Evolutionary conservation across 2,113 vertebrate genomes (phyloP).

Genomic region (Oryzias melastigma): DNA sequence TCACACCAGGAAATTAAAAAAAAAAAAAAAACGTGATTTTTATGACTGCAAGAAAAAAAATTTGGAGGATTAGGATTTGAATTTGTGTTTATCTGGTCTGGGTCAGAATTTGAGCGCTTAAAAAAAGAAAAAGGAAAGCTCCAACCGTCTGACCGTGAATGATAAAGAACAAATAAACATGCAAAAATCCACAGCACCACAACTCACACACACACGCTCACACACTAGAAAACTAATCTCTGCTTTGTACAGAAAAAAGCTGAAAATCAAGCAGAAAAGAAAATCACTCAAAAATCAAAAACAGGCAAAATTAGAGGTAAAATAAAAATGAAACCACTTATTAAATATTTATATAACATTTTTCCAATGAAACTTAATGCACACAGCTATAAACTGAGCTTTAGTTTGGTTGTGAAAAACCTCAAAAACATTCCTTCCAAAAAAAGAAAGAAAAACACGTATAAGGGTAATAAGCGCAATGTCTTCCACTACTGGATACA

Average conservation of each 20-base stretch:
- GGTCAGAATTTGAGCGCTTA: constrained; percentile 23
- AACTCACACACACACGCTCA: constrained; percentile 51
- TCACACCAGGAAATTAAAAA: constrained; percentile 30
- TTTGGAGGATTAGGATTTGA: constrained; percentile 16
- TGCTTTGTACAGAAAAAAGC: constrained; percentile 66
- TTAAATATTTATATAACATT: constrained; percentile 71
- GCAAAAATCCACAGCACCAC: constrained; percentile 75
- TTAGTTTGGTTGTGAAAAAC: constrained; percentile 62
- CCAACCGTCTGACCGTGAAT: constrained; percentile 55
- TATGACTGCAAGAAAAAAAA: constrained; percentile 47
- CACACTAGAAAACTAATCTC: constrained; percentile 74
- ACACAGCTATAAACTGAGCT: constrained; percentile 69
- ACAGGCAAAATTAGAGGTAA: constrained; percentile 63
- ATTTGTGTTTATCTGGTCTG: constrained; percentile 45
- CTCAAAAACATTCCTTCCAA: constrained; percentile 61
- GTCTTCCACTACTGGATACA: constrained; percentile 63
- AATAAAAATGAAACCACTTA: constrained; percentile 64
- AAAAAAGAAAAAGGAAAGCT: constrained; percentile 33
- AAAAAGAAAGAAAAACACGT: constrained; percentile 43
- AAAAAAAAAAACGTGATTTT: constrained; percentile 28
- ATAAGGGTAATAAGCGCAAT: constrained; percentile 55
- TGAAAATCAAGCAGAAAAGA: constrained; percentile 67
- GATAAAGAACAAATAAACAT: constrained; percentile 66
- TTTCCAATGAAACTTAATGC: constrained; percentile 63
- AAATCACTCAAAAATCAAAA: constrained; percentile 62